Percentiles rank a stretch among this genome's conserved stretches.
phyloP scores from a whole-genome alignment of 1,140 invertebrate genomes.

The Drosophila pruinosa region DNA sequence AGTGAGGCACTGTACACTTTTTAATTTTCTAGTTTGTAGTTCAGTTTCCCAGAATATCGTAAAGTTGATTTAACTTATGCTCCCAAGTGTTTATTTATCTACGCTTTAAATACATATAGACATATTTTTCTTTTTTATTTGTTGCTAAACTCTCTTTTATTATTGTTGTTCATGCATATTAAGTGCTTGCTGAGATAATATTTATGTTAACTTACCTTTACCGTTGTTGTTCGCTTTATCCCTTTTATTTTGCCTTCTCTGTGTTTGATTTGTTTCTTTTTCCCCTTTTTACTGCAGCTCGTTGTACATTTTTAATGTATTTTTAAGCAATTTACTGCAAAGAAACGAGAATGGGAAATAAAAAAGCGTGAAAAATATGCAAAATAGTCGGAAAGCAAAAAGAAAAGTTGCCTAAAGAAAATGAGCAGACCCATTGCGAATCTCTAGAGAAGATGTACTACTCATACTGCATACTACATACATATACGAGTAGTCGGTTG shows the following conservation, averaged over 20 bases:
- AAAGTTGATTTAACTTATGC: background rate
- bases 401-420: slow-evolving; percentile 16
- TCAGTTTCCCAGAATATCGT: background rate
- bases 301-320: slow-evolving; percentile 73
- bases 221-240: background rate
- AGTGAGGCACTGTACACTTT: background rate
- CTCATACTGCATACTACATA: too few species aligned
- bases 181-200: slow-evolving; percentile 40
- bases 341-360: slow-evolving; percentile 3
- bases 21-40: background rate
- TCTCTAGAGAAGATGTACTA: slow-evolving; percentile 5
- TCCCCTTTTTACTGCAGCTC: slow-evolving; percentile 19
- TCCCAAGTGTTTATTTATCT: background rate
- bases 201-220: slow-evolving; percentile 66
- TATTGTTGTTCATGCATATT: slow-evolving; percentile 59
- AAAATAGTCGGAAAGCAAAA: slow-evolving; percentile 34
- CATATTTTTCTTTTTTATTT: slow-evolving; percentile 9
- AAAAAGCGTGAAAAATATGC: slow-evolving; percentile 67
- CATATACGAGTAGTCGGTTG: too few species aligned
- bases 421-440: background rate
- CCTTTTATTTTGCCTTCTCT: slow-evolving; percentile 12
- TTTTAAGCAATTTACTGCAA: slow-evolving; percentile 74
- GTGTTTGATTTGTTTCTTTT: slow-evolving; percentile 1
- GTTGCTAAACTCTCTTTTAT: slow-evolving; percentile 22
- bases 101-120: slow-evolving; percentile 11